phyloP scores from a whole-genome alignment of 2,797 vertebrate species.

The Pangasius djambal region DNA sequence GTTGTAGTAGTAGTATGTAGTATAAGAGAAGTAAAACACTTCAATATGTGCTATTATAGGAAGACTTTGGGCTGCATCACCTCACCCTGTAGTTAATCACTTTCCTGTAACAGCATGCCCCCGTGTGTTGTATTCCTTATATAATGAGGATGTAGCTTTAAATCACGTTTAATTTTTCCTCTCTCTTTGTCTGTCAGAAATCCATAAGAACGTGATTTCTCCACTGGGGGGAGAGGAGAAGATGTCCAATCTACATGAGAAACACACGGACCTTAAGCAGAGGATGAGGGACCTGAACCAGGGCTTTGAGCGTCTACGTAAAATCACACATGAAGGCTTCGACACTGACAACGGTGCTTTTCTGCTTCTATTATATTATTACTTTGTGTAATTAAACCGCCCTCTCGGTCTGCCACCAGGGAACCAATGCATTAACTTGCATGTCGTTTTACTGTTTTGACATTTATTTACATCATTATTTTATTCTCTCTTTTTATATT shows the following conservation, averaged over 20 bases:
- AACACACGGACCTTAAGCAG: conserved; percentile 88
- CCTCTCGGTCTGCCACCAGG: neutral
- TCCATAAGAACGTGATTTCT: conserved; percentile 88
- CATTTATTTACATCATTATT: neutral
- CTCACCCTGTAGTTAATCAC: neutral
- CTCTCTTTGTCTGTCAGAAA: conserved; percentile 71
- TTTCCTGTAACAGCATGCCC: neutral
- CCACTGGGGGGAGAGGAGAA: conserved; percentile 81
- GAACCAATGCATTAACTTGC: neutral
- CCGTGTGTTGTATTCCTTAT: neutral
- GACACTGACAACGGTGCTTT: conserved; percentile 79
- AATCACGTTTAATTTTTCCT: conserved; percentile 1
- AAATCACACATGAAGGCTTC: conserved; percentile 91
- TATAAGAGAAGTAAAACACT: neutral
- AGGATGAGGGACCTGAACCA: conserved; percentile 87
- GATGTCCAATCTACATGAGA: conserved; percentile 78
- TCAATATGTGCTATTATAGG: neutral
- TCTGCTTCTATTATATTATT: neutral
- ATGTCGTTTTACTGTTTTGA: neutral
- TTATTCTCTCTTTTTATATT: neutral
- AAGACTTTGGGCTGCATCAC: neutral
- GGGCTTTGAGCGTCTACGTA: conserved; percentile 89
- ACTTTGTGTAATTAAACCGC: neutral
- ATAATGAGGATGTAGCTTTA: neutral
- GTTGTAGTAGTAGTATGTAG: too few species aligned